Conservation (phyloP, 2,113 vertebrate genomes). For the Sapajus apella region DNA sequence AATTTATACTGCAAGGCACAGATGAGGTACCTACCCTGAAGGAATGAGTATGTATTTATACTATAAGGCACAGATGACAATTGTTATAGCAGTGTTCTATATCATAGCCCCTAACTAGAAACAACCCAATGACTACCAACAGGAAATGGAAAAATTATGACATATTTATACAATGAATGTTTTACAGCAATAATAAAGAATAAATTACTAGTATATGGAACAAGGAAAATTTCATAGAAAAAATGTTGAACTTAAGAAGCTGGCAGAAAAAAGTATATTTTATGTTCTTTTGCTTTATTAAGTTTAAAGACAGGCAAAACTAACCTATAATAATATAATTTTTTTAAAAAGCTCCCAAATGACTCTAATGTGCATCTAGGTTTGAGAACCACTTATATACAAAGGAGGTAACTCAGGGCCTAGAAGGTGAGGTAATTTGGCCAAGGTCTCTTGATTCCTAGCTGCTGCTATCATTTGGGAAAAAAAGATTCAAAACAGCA, state of each 20-base stretch:
- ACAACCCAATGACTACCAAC: not conserved
- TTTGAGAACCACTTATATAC: not conserved
- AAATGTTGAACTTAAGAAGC: not conserved
- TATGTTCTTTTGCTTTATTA: not conserved
- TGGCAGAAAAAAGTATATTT: not conserved
- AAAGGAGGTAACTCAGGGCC: not conserved
- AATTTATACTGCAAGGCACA: not conserved
- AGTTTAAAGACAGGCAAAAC: slow-evolving; percentile 33
- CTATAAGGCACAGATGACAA: not conserved
- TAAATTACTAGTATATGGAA: not conserved
- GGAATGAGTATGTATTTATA: not conserved
- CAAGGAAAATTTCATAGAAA: not conserved
- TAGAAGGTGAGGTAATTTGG: not conserved
- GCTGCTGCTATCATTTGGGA: not conserved
- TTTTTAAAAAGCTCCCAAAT: not conserved
- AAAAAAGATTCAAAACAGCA: not conserved
- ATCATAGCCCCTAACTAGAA: not conserved
- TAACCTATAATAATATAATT: not conserved
- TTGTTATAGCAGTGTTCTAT: not conserved
- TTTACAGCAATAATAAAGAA: not conserved
- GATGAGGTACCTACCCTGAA: not conserved
- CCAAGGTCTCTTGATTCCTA: not conserved
- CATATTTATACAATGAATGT: not conserved
- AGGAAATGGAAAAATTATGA: not conserved
- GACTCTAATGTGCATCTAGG: not conserved